These are phyloP conservation scores for Phaethornis superciliosus DNA, from an alignment of 2,113 vertebrate species.

Conservation along the genomic window DNA sequence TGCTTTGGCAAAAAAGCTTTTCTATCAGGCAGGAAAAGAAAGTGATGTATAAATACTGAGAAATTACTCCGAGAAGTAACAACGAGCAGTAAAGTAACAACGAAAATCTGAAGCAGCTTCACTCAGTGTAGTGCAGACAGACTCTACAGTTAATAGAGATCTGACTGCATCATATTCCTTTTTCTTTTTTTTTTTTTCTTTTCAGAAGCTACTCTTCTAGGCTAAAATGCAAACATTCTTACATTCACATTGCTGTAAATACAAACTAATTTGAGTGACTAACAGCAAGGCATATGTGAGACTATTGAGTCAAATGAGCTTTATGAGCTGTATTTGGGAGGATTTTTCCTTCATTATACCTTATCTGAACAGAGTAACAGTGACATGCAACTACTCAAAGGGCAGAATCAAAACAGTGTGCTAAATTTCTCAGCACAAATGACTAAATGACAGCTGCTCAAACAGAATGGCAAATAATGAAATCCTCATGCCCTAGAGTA, in stretches of 20 bases:
- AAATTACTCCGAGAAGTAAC: neutral
- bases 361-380: neutral
- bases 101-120: neutral
- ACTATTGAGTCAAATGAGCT: neutral
- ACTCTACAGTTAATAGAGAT: neutral
- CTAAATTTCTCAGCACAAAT: neutral
- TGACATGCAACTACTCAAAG: accelerated
- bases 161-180: neutral
- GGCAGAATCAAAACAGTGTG: neutral
- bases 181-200: neutral
- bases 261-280: neutral
- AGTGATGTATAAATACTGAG: constrained; percentile 33
- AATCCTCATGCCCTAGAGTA: neutral
- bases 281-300: neutral
- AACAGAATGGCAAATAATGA: neutral
- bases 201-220: neutral
- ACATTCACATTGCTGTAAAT: neutral
- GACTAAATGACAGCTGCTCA: neutral
- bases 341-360: neutral
- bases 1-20: constrained; percentile 67
- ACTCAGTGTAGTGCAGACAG: neutral
- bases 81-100: neutral
- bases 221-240: neutral
- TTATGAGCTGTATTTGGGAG: neutral
- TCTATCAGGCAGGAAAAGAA: constrained; percentile 36